Conservation (phyloP, 2,888 invertebrate genomes). For the Andrena hattorfiana region DNA sequence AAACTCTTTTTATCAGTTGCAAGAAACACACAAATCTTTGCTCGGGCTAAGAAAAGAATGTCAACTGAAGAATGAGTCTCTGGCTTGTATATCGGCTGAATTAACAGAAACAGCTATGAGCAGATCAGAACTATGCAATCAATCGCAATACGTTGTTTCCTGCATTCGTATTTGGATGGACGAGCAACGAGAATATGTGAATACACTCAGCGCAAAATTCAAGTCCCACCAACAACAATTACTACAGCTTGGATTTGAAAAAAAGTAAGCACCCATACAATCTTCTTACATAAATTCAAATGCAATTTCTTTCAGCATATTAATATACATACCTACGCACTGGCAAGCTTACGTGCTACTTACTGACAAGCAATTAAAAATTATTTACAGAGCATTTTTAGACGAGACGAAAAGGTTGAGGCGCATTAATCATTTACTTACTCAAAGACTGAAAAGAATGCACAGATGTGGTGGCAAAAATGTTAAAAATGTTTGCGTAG, state of each 20-base stretch:
- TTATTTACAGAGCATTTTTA: slow-evolving; percentile 72
- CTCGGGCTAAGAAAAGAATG: slow-evolving; percentile 77
- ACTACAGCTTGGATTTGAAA: slow-evolving; percentile 73
- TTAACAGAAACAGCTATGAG: slow-evolving; percentile 76
- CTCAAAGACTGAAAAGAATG: slow-evolving; percentile 63
- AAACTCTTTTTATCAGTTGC: slow-evolving; percentile 69
- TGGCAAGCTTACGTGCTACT: background rate
- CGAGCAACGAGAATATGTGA: slow-evolving; percentile 74
- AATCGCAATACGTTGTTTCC: slow-evolving; percentile 77
- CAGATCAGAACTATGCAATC: slow-evolving; percentile 78
- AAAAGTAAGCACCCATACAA: slow-evolving; percentile 70
- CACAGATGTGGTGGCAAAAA: slow-evolving; percentile 44
- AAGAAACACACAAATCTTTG: slow-evolving; percentile 76
- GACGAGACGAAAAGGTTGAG: slow-evolving; percentile 70
- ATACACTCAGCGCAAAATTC: slow-evolving; percentile 70
- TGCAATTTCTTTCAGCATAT: background rate
- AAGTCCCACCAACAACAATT: slow-evolving; percentile 76
- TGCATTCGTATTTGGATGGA: slow-evolving; percentile 79
- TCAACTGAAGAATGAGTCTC: slow-evolving; percentile 75
- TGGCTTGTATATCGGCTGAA: slow-evolving; percentile 77
- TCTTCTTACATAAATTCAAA: background rate
- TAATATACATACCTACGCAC: background rate
- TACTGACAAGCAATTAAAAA: slow-evolving; percentile 6
- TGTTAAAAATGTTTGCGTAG: slow-evolving; percentile 51
- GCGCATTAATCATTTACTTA: slow-evolving; percentile 66